Conservation (phyloP, 2,888 invertebrate species). For the Pristionchus fissidentatus region DNA sequence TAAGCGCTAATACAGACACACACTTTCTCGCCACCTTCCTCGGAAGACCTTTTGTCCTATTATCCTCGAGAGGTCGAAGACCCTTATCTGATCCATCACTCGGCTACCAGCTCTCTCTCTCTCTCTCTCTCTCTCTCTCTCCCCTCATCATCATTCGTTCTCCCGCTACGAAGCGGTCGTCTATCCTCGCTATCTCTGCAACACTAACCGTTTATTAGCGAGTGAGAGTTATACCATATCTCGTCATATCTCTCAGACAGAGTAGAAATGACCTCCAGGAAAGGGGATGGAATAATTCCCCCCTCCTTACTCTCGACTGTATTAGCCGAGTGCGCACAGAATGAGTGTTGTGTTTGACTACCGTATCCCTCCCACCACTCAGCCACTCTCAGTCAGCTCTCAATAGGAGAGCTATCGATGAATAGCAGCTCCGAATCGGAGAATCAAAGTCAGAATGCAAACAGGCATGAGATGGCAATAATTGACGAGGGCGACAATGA, state of each 20-base stretch:
- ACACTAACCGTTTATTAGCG: conserved; percentile 32
- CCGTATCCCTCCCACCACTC: not conserved
- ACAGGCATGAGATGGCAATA: conserved; percentile 5
- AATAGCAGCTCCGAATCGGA: conserved; percentile 17
- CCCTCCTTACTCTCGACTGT: not conserved
- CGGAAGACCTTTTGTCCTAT: conserved; percentile 41
- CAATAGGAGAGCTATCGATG: conserved; percentile 21
- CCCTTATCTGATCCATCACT: conserved; percentile 49
- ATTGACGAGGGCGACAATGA: conserved; percentile 1
- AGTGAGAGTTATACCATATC: too few relatives aligned
- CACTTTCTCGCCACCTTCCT: conserved; percentile 8
- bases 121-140: conserved; percentile 24
- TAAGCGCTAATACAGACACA: conserved; percentile 6
- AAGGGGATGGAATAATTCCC: conserved; percentile 2
- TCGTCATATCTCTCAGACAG: conserved; percentile 25
- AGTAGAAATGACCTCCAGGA: too few relatives aligned
- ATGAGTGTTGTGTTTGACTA: not conserved
- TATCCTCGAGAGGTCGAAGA: conserved; percentile 52
- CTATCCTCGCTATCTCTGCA: not conserved
- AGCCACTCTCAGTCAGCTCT: conserved; percentile 15
- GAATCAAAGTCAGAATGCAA: conserved; percentile 36
- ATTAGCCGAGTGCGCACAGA: not conserved
- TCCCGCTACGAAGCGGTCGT: conserved; percentile 14
- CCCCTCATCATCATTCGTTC: not conserved
- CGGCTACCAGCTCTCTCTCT: conserved; percentile 27